Evolutionary conservation across 2,113 vertebrate species (phyloP).

Genomic region (Chaetops frenatus): DNA sequence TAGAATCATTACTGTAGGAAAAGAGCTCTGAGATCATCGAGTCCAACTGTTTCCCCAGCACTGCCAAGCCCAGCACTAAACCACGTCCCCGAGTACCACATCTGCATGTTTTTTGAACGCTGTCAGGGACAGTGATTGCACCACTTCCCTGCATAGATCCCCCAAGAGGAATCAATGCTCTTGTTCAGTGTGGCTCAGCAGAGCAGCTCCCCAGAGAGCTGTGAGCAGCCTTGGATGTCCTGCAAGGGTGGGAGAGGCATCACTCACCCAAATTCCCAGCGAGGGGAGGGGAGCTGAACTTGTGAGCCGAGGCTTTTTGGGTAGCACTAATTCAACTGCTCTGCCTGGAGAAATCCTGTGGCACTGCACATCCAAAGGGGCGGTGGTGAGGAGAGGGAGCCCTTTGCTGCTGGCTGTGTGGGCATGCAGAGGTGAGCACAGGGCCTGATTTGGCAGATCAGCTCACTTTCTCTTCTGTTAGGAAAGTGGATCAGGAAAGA

Average conservation of each 20-base stretch:
- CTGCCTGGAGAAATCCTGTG: not conserved
- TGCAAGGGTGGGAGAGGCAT: not conserved
- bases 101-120: not conserved
- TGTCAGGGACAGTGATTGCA: not conserved
- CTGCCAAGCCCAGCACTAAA: not conserved
- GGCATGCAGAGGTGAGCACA: not conserved
- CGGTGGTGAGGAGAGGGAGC: not conserved
- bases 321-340: not conserved
- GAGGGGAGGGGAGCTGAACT: rapidly evolving
- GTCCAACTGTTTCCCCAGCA: not conserved
- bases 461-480: not conserved
- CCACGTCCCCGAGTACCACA: not conserved
- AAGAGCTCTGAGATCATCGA: not conserved
- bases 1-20: not conserved
- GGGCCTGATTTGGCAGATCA: not conserved
- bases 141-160: not conserved
- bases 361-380: too few species aligned
- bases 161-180: not conserved
- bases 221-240: not conserved
- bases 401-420: rapidly evolving
- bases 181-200: not conserved
- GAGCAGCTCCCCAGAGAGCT: not conserved
- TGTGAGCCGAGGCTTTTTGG: not conserved
- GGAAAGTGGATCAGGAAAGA: not conserved
- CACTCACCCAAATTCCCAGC: not conserved